Evolutionary conservation across 2,888 invertebrate species (phyloP).

Genomic region (Osedax fenrisi): DNA sequence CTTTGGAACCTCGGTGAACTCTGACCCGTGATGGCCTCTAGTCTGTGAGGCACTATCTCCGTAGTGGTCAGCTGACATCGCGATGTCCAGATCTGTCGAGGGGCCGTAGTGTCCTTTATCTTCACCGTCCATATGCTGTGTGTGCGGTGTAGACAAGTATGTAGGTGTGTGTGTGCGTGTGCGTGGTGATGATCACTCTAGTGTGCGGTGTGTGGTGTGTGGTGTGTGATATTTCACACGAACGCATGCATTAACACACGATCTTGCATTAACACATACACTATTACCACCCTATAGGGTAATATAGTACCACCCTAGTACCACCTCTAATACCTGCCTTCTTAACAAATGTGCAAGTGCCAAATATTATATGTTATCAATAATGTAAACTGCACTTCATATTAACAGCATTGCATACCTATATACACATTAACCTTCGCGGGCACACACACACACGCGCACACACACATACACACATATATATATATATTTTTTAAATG

Average conservation of each 20-base stretch:
- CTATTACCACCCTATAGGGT: too few relatives aligned
- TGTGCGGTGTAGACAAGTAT: background rate
- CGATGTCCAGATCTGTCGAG: background rate
- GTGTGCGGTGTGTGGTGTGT: background rate
- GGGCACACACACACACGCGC: too few relatives aligned
- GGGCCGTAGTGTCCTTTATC: background rate
- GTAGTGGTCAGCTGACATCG: background rate
- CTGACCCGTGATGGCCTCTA: background rate
- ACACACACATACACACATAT: too few relatives aligned
- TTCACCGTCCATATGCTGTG: background rate
- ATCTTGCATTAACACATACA: background rate
- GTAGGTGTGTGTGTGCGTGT: background rate
- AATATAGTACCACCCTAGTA: too few relatives aligned
- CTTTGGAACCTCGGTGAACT: background rate
- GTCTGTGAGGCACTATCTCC: background rate
- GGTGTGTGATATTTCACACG: background rate
- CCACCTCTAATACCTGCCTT: too few relatives aligned
- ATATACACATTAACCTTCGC: too few relatives aligned
- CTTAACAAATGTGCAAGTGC: too few relatives aligned
- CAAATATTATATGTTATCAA: too few relatives aligned
- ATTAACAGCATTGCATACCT: too few relatives aligned
- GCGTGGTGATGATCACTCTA: background rate
- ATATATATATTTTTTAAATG: too few relatives aligned
- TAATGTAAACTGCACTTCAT: too few relatives aligned
- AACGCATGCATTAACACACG: background rate